These are phyloP conservation scores for Mycogona germanica DNA, from an alignment of 2,888 invertebrate species.

Conservation along the genomic window DNA sequence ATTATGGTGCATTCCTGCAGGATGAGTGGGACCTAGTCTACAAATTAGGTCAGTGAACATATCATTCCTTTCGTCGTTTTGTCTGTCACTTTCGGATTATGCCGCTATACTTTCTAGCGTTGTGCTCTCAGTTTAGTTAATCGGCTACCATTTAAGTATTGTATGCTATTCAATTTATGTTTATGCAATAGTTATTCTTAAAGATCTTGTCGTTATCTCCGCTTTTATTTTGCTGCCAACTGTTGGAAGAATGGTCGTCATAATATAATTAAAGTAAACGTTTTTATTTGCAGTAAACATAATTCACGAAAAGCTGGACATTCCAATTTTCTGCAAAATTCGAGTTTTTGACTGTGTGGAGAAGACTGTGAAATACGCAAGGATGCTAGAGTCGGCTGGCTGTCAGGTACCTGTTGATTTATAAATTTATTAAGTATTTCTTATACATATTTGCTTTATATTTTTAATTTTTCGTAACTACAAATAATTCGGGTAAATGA, in stretches of 20 bases:
- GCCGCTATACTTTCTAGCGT: no score
- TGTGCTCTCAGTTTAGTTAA: no score
- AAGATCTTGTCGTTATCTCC: background rate
- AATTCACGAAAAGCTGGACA: conserved; percentile 47
- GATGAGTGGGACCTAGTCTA: conserved; percentile 84
- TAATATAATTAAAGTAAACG: conserved; percentile 30
- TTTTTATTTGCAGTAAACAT: conserved; percentile 29
- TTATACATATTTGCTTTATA: background rate
- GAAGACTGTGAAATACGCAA: conserved; percentile 80
- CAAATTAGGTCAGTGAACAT: conserved; percentile 57
- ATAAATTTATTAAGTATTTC: no score
- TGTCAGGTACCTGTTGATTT: conserved; percentile 44
- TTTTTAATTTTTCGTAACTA: background rate
- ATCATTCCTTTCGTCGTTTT: background rate
- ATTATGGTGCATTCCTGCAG: conserved; percentile 91
- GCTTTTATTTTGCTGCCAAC: conserved; percentile 10
- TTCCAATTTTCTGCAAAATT: conserved; percentile 96
- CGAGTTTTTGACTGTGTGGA: conserved; percentile 74
- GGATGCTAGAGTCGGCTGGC: conserved; percentile 88
- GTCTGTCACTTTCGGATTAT: no score
- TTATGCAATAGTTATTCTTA: background rate
- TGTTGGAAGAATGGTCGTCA: conserved; percentile 36
- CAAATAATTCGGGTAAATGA: background rate
- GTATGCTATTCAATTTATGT: background rate
- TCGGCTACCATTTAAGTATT: no score